Evolutionary conservation across 30 jellyfish, hydroid and myxozoan species (phyloP).

Genomic region (Nemopilema nomurai): DNA sequence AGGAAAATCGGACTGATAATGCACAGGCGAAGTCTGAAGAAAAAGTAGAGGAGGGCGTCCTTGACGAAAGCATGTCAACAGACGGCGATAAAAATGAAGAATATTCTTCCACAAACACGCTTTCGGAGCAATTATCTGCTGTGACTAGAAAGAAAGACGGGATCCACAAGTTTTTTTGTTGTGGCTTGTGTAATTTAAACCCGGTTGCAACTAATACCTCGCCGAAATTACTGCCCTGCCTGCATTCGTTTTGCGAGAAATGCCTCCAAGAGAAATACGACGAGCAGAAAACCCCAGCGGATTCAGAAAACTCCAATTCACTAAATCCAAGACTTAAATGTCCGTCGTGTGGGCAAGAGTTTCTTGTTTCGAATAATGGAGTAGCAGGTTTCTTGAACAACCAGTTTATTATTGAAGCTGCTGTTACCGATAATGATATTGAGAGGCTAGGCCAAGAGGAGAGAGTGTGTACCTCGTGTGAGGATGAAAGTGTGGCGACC

Average conservation of each 20-base stretch:
- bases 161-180: conserved; percentile 69
- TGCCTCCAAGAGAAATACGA: conserved; percentile 85
- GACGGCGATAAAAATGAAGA: conserved; percentile 23
- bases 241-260: conserved; percentile 95
- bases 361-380: conserved; percentile 86
- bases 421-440: conserved; percentile 26
- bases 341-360: conserved; percentile 99
- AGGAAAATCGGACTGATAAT: conserved; percentile 40
- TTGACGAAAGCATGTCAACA: not conserved
- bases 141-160: conserved; percentile 44
- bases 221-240: conserved; percentile 93
- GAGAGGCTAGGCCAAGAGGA: conserved; percentile 63
- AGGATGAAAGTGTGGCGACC: conserved; percentile 85
- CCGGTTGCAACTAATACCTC: conserved; percentile 74
- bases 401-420: conserved; percentile 91
- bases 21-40: conserved; percentile 24
- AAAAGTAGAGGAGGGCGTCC: conserved; percentile 41
- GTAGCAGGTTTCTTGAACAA: conserved; percentile 82
- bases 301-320: conserved; percentile 18
- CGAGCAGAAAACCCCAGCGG: conserved; percentile 49
- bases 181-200: conserved; percentile 86
- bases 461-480: conserved; percentile 93
- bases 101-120: not conserved
- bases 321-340: conserved; percentile 79
- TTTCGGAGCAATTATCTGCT: conserved; percentile 48